Evolutionary conservation across 2,797 vertebrate species (phyloP).

Genomic region (Fundulus diaphanus): DNA sequence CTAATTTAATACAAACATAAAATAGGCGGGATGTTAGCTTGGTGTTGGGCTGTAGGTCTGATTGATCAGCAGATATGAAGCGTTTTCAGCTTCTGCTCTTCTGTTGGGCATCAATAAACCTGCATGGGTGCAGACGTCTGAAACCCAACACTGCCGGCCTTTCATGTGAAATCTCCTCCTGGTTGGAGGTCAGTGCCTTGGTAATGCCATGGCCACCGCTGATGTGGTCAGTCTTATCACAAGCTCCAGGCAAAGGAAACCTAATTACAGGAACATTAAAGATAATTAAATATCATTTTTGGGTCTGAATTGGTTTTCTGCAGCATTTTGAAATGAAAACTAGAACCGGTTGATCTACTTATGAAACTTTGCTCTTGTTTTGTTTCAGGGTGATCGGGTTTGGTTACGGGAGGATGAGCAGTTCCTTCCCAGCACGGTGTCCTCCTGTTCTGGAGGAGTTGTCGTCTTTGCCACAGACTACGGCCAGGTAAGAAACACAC

Average conservation of each 20-base stretch:
- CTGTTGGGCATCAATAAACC: constrained; percentile 27
- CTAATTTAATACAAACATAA: constrained; percentile 1
- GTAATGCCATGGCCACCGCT: neutral
- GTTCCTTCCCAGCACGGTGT: constrained; percentile 91
- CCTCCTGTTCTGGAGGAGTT: constrained; percentile 91
- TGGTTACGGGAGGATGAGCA: constrained; percentile 94
- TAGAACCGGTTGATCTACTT: neutral
- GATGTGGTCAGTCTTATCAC: neutral
- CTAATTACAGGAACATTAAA: neutral
- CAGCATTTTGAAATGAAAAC: neutral
- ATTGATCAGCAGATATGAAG: constrained; percentile 8
- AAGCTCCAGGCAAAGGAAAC: neutral
- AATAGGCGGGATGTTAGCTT: constrained; percentile 12
- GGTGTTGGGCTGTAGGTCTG: constrained; percentile 21
- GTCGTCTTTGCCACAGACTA: constrained; percentile 91
- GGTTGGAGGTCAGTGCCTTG: constrained; percentile 27
- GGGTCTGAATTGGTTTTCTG: neutral
- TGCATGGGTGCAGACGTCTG: constrained; percentile 15
- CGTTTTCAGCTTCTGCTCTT: constrained; percentile 9
- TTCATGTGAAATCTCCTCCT: constrained; percentile 6
- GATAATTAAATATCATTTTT: neutral
- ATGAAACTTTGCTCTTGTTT: neutral
- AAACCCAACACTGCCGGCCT: constrained; percentile 30
- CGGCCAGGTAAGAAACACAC: constrained; percentile 88
- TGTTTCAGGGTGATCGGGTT: constrained; percentile 89